A percentile compares a stretch with the other conserved stretches of the same genome.
Evolutionary conservation across 2,113 vertebrate genomes (phyloP).

Genomic region (Nothoprocta pentlandii): DNA sequence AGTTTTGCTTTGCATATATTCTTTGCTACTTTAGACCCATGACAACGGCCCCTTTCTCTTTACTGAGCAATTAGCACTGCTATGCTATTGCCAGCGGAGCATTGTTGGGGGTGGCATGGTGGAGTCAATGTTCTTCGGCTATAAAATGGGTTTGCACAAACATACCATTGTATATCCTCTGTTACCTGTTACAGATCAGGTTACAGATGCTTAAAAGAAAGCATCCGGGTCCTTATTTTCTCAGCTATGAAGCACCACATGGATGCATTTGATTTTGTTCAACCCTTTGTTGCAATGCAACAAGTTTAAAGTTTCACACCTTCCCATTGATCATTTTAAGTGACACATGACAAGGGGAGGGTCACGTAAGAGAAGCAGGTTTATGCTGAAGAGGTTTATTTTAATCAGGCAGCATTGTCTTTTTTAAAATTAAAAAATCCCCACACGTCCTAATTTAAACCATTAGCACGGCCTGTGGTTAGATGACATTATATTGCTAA

Average conservation of each 20-base stretch:
- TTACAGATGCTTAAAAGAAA: constrained; percentile 17
- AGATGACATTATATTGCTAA: constrained; percentile 81
- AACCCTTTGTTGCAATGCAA: background rate
- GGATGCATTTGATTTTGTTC: background rate
- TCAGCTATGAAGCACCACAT: background rate
- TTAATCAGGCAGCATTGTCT: constrained; percentile 23
- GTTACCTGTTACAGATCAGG: constrained; percentile 25
- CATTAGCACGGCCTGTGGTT: constrained; percentile 79
- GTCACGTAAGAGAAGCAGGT: background rate
- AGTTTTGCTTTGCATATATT: background rate
- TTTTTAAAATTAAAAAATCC: constrained; percentile 46
- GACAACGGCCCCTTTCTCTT: background rate
- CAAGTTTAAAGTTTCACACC: background rate
- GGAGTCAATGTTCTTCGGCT: constrained; percentile 47
- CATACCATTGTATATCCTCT: background rate
- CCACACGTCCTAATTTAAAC: constrained; percentile 75
- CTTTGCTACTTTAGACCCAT: background rate
- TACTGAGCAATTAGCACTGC: constrained; percentile 29
- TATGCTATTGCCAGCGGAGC: background rate
- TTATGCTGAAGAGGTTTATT: constrained; percentile 38
- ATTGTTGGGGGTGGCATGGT: background rate
- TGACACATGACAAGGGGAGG: background rate
- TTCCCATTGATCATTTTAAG: background rate
- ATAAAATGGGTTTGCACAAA: constrained; percentile 28
- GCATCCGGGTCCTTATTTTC: background rate